These are phyloP conservation scores for Dorcus hopei DNA, from an alignment of 2,888 invertebrate species.

Conservation along the genomic window DNA sequence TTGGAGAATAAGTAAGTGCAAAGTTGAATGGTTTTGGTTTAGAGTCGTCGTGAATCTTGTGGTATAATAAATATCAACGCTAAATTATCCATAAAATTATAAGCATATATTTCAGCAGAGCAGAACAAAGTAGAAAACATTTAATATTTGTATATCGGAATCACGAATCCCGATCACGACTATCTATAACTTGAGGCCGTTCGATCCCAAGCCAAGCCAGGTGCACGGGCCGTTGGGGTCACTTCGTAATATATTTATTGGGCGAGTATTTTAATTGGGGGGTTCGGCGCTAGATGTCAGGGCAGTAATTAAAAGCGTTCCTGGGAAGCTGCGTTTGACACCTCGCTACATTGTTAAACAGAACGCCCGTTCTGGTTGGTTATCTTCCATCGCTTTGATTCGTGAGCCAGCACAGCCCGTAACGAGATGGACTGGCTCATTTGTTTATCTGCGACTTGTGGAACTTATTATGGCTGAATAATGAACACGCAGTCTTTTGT, in stretches of 20 bases:
- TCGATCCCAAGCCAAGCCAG: constrained; percentile 23
- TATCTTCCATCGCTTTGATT: constrained; percentile 43
- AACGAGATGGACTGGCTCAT: constrained; percentile 37
- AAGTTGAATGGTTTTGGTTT: neutral
- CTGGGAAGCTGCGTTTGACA: constrained; percentile 49
- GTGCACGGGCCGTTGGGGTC: constrained; percentile 23
- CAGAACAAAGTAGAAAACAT: constrained; percentile 46
- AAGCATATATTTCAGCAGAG: constrained; percentile 43
- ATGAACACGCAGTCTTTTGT: constrained; percentile 44
- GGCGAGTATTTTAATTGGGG: constrained; percentile 48
- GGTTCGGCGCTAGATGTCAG: constrained; percentile 49
- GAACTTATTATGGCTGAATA: constrained; percentile 46
- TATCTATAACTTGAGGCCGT: constrained; percentile 21
- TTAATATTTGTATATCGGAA: constrained; percentile 49
- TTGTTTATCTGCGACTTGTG: constrained; percentile 45
- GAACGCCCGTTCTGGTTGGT: constrained; percentile 38
- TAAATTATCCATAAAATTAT: constrained; percentile 48
- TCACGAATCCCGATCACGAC: constrained; percentile 41
- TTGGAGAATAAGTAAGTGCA: no score
- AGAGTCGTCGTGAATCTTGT: neutral
- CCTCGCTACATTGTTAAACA: constrained; percentile 50
- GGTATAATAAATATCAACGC: neutral
- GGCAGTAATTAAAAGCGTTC: constrained; percentile 49
- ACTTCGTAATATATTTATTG: constrained; percentile 44
- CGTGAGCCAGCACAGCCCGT: constrained; percentile 43